Evolutionary conservation across 2,797 vertebrate genomes (phyloP).

Genomic region (Buphagus erythrorhynchus): DNA sequence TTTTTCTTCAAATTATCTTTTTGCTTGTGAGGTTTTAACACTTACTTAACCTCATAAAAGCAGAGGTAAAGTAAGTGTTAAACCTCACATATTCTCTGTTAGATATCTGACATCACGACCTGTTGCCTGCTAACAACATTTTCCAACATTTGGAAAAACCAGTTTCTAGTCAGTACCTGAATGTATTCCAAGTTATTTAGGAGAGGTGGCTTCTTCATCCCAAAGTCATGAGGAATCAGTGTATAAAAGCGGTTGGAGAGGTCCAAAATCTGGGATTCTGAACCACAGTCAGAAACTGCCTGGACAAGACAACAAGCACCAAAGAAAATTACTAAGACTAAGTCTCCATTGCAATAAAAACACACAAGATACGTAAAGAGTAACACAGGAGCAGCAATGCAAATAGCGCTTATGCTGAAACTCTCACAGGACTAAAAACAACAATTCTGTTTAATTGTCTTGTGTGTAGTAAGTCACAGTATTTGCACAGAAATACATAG

Average conservation of each 20-base stretch:
- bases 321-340: background rate
- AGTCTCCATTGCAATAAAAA: background rate
- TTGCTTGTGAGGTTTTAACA: background rate
- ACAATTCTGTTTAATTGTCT: background rate
- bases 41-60: background rate
- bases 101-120: background rate
- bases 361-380: background rate
- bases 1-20: background rate
- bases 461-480: background rate
- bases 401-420: background rate
- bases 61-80: background rate
- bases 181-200: slow-evolving; percentile 92
- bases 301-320: slow-evolving; percentile 47
- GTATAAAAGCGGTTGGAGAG: slow-evolving; percentile 99
- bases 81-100: background rate
- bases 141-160: background rate
- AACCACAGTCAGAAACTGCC: slow-evolving; percentile 86
- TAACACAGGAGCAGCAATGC: background rate
- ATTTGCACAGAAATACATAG: background rate
- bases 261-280: slow-evolving; percentile 91
- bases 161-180: slow-evolving; percentile 79
- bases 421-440: background rate
- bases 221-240: slow-evolving; percentile 97
- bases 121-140: background rate
- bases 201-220: slow-evolving; percentile 98